phyloP scores from a whole-genome alignment of 2,888 invertebrate species.

The Ochropacha duplaris region DNA sequence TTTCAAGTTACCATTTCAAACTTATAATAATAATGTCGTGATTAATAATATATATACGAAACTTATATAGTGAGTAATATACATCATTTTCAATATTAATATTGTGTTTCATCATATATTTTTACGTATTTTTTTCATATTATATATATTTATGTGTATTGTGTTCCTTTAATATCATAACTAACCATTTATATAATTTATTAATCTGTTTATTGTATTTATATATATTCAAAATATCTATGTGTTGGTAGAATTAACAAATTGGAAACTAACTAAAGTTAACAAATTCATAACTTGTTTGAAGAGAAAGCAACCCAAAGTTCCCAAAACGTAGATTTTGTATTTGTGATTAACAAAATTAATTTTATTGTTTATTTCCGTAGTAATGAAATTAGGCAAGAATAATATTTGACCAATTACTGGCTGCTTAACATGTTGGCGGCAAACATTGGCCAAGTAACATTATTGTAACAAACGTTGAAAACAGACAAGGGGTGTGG shows the following conservation, averaged over 20 bases:
- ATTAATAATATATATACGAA: background rate
- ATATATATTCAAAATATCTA: conserved; percentile 13
- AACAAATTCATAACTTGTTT: conserved; percentile 16
- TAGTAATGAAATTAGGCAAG: conserved; percentile 11
- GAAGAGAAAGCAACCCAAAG: conserved; percentile 22
- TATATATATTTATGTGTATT: too few relatives aligned
- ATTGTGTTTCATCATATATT: background rate
- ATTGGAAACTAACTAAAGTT: conserved; percentile 26
- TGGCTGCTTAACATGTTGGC: background rate
- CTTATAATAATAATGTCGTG: too few relatives aligned
- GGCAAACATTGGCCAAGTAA: background rate
- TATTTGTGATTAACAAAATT: conserved; percentile 56
- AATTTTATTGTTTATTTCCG: conserved; percentile 18
- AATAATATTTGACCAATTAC: conserved; percentile 7
- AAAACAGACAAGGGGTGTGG: conserved; percentile 79
- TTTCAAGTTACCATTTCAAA: conserved; percentile 3
- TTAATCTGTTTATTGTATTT: conserved; percentile 3
- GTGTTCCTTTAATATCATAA: background rate
- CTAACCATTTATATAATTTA: background rate
- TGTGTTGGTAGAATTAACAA: conserved; percentile 24
- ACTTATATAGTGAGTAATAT: too few relatives aligned
- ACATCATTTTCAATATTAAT: too few relatives aligned
- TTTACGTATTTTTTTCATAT: background rate
- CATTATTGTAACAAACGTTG: conserved; percentile 24
- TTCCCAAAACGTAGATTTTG: conserved; percentile 32